phyloP scores from a whole-genome alignment of 2,113 vertebrate genomes.

The Atrichornis clamosus region DNA sequence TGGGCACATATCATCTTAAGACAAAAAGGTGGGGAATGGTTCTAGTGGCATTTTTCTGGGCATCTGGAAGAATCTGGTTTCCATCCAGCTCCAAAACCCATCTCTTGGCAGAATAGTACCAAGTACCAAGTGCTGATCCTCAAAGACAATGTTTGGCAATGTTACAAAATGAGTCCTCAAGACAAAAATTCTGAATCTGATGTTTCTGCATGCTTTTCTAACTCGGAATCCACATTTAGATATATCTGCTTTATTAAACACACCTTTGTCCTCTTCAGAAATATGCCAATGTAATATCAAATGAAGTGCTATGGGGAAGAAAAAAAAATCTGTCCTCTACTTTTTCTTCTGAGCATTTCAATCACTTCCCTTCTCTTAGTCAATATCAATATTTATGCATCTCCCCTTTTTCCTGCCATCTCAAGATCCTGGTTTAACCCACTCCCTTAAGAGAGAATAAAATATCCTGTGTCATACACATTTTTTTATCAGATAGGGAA shows the following conservation, averaged over 20 bases:
- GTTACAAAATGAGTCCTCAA: background rate
- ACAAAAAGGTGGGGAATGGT: background rate
- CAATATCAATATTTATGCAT: background rate
- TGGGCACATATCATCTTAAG: accelerated
- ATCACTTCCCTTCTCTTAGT: background rate
- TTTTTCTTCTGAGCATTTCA: background rate
- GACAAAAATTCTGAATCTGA: background rate
- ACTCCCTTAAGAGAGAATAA: background rate
- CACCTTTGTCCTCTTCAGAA: background rate
- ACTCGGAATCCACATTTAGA: background rate
- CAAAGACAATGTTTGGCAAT: background rate
- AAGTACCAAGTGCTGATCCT: background rate
- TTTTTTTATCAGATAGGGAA: background rate
- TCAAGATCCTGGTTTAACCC: background rate
- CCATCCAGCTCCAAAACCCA: background rate
- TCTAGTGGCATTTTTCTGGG: background rate
- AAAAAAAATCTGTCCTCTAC: background rate
- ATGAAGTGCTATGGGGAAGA: background rate
- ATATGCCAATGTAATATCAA: background rate
- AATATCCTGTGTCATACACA: background rate
- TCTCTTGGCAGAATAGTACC: background rate
- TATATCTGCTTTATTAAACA: background rate
- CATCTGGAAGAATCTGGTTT: background rate
- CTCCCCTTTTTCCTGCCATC: background rate
- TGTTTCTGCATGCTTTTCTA: accelerated